Evolutionary conservation across 2,888 invertebrate genomes (phyloP), one percentile per base, ranked within the genome.

Genomic region (Sialis lutaria): DNA sequence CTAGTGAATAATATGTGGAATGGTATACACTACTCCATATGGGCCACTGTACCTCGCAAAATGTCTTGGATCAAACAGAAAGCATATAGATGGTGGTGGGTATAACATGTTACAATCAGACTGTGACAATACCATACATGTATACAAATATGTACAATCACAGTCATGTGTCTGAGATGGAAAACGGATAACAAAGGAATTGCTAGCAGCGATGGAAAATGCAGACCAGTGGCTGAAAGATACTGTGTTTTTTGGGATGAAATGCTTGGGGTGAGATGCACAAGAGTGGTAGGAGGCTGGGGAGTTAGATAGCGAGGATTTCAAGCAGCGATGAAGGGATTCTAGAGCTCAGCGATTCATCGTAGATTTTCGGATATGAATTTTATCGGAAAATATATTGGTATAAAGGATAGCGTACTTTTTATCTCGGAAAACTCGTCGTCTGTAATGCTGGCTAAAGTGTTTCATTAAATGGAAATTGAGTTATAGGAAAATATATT

Each of bases 1-100:
- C 48, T 31, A 32, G 40, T 44, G 45, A 43, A 48, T 46, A 37
- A 33, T 42, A 33, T 41, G 13, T 46, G 34, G 48, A 50, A 46
- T 50, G 42, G 41, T 40, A 32, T 42, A 45, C 50, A 49, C 51
- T 45, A 53, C 53, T 55, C 51, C 51, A 49, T 10, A 51, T 61
- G 64, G 60, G 49, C 57, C 52, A 51, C 55, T 56, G 53, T 53
- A 55, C 59, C 58, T 58, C 56, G 58, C 60, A 59, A 63, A 64
- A 64, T 61, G 62, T 62, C 61, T 60, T 60, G 61, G 64, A 65
- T 65, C 65, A 65, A 65, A 65, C 64, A 64, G 64, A 64, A 65
- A 65, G 64, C 65, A 65, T 64, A 64, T 64, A 64, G 63, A 61
- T 62, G 64, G 63, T 63, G 64, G 64, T 64, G 64, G 60, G 60